phyloP scores from a whole-genome alignment of 2,797 vertebrate genomes.

The Australoheros facetus region DNA sequence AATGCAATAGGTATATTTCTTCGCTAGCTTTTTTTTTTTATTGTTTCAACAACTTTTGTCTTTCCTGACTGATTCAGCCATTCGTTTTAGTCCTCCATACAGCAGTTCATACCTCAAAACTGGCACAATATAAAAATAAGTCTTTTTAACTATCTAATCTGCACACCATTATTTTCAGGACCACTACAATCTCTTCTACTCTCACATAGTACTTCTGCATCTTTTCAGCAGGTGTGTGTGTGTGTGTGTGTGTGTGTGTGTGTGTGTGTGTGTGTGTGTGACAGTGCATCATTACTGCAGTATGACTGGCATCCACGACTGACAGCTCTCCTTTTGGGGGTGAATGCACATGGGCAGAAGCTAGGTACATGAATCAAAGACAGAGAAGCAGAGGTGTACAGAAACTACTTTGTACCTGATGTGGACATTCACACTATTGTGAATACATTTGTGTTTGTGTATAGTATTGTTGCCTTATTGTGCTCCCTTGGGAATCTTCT shows the following conservation, averaged over 20 bases:
- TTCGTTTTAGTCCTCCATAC: background rate
- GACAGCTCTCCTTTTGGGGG: constrained; percentile 57
- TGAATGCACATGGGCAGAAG: constrained; percentile 40
- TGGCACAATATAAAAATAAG: background rate
- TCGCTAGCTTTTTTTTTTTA: background rate
- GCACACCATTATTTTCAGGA: background rate
- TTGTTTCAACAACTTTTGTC: background rate
- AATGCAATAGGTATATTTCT: background rate
- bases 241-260: too few relatives aligned
- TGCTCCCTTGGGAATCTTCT: constrained; percentile 23
- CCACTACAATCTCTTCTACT: background rate
- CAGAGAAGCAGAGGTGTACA: constrained; percentile 31
- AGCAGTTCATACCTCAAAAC: background rate
- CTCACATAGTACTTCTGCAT: background rate
- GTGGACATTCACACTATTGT: background rate
- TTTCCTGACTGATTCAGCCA: background rate
- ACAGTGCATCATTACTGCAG: constrained; percentile 50
- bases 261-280: background rate
- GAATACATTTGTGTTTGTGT: background rate
- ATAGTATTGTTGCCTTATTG: constrained; percentile 2
- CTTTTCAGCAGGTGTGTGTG: background rate
- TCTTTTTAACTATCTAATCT: background rate
- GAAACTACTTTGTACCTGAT: constrained; percentile 33
- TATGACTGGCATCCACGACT: constrained; percentile 56
- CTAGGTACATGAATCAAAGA: constrained; percentile 35